Evolutionary conservation across 2,797 vertebrate genomes (phyloP), one percentile per base, ranked within the genome.

Genomic region (Buphagus erythrorhynchus): DNA sequence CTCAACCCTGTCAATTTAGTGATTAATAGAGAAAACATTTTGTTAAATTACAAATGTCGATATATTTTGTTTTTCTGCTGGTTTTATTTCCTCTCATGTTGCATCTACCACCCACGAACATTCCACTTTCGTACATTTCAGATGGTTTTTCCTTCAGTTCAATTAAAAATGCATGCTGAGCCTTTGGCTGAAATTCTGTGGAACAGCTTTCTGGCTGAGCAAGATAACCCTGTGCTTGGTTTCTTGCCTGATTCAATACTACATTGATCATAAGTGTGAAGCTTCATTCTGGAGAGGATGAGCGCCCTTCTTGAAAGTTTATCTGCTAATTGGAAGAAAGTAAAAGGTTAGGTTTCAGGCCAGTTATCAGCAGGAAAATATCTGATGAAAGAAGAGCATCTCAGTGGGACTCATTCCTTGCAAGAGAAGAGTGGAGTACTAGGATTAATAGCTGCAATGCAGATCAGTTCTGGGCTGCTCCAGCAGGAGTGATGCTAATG

Each of bases 1-100:
- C 82, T 93, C 62, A 78, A 38, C 33, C 13, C 35, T 90, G 14
- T 92, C 80, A 72, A 58, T 92, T 75, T 78, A 73, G n/a, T 79
- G 66, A 91, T 95, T 93, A 96, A 90, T 66, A 71, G 69, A 94
- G 49, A 82, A 94, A 93, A 87, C 35, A 76, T 79, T 58, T 90
- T 62, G n/a, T 75, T 88, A 88, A 88, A 83, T 93, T 94, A 68
- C 10, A 77, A 83, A 82, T 90, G 77, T 69, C 68, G 14, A 51
- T 89, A 51, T 52, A 92, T 66, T 76, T 88, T 8, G 51, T 63
- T 95, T 95, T 93, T 78, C 65, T 80, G 48, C 52, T 87, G 68
- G 85, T 93, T 90, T 88, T 75, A 62, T 86, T 97, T 96, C 94
- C 89, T 93, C 65, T 89, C 57, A 7, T 87, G 94, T 95, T 93